Evolutionary conservation across 2,888 invertebrate genomes (phyloP).

Genomic region (Camptogramma bilineatum): DNA sequence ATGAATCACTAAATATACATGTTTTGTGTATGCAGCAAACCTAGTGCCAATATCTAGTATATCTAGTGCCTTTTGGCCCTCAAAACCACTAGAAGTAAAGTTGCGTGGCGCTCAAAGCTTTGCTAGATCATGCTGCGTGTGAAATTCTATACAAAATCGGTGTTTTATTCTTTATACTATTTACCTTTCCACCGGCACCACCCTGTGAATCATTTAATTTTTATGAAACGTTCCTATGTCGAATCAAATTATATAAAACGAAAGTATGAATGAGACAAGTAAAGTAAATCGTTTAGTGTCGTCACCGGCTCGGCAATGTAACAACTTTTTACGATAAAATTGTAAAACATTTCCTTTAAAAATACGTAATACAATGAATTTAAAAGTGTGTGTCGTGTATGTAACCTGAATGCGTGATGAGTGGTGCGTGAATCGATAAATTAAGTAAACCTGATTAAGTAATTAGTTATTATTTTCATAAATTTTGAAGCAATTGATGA

Average conservation of each 20-base stretch:
- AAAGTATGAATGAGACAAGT: slow-evolving; percentile 3
- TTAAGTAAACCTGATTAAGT: slow-evolving; percentile 6
- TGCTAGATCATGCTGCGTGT: slow-evolving; percentile 71
- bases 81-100: slow-evolving; percentile 39
- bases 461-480: slow-evolving; percentile 17
- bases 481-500: slow-evolving; percentile 20
- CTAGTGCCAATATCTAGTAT: slow-evolving; percentile 33
- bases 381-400: slow-evolving; percentile 3
- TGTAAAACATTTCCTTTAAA: neutral
- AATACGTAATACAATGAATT: neutral
- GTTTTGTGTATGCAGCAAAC: slow-evolving; percentile 30
- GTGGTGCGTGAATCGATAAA: slow-evolving; percentile 11
- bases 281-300: slow-evolving; percentile 13
- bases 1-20: slow-evolving; percentile 23
- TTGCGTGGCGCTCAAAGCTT: slow-evolving; percentile 62
- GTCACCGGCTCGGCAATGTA: slow-evolving; percentile 1
- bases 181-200: slow-evolving; percentile 82
- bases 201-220: slow-evolving; percentile 76
- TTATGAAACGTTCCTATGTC: slow-evolving; percentile 46
- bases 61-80: slow-evolving; percentile 30
- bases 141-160: slow-evolving; percentile 56
- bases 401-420: neutral
- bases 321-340: neutral
- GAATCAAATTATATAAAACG: slow-evolving; percentile 18
- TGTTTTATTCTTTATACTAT: slow-evolving; percentile 53